Evolutionary conservation across 2,888 invertebrate genomes (phyloP), one percentile per base, ranked within the genome.

Genomic region (Seira ritae): DNA sequence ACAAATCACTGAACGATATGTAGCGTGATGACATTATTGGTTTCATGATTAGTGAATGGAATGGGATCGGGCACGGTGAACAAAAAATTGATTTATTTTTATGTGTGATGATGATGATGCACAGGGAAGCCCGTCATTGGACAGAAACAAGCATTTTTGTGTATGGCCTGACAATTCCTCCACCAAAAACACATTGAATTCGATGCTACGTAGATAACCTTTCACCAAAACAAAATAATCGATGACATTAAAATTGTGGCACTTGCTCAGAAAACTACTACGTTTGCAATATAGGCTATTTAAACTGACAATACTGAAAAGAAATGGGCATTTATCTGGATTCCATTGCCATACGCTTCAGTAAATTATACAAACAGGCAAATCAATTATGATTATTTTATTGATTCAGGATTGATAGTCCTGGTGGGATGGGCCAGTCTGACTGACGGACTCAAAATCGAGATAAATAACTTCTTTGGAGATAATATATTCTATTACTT

Each of bases 101-200:
- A 55, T 55, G 3, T 55, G 31, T 31, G 31, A 31, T 31, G 31
- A 4, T 31, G 31, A 31, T 31, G 31, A 31, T 31, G 31, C 31
- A 12, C 3, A 3, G 17, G 55, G n/a, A 12, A 55, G 55, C 55
- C 55, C 6, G 15, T 55, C 15, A 55, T 55, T 55, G 55, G 55
- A 55, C 55, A 55, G 12, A 31, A 55, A 55, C 55, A 55, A 55
- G 12, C 12, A 55, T 55, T 55, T 55, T 55, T 12, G 55, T n/a
- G n/a, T 73, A 66, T 80, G 68, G 79, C 42, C 79, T 80, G 80
- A 80, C 80, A 74, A 80, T 80, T 80, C 80, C 8, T 23, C 50
- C 74, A 69, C 46, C 46, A 68, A 67, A 31, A 31, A 62, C 3
- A n/a, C n/a, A 31, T 31, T 31, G 31, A 31, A 31, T 66, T 68